Conservation (phyloP, 1,140 invertebrate genomes). For the Acromyrmex charruanus region DNA sequence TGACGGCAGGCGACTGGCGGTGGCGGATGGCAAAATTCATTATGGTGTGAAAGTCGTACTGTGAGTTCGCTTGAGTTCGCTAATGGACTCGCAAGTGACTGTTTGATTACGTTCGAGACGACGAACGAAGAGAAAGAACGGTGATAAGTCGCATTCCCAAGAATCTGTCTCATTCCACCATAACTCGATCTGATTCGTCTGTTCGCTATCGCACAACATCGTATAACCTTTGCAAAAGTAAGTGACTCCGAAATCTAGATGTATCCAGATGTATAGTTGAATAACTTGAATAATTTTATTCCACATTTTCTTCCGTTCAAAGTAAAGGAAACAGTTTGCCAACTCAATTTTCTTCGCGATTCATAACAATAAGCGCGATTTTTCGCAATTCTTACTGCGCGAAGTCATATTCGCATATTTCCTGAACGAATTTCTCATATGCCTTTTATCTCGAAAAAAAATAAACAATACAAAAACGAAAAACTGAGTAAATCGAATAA, state of each 20-base stretch:
- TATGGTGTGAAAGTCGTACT: constrained; percentile 66
- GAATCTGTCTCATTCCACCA: not conserved
- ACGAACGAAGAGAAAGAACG: not conserved
- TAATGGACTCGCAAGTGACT: constrained; percentile 68
- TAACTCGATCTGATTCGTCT: not conserved
- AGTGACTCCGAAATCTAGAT: not conserved
- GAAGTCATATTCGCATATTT: not conserved
- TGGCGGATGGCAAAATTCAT: not conserved
- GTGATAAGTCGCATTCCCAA: constrained; percentile 5
- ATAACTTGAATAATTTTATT: not conserved
- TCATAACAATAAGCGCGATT: not conserved
- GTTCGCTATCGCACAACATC: not conserved
- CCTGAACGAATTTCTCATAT: not conserved
- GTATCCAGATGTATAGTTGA: not conserved
- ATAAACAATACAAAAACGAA: too few relatives aligned
- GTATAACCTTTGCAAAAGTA: constrained; percentile 73
- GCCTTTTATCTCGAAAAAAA: not conserved
- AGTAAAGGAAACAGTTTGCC: not conserved
- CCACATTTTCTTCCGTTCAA: not conserved
- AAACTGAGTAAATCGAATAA: too few relatives aligned
- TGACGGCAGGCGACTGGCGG: not conserved
- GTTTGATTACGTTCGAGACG: not conserved
- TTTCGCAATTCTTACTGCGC: not conserved
- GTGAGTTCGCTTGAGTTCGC: constrained; percentile 72
- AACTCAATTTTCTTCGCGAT: not conserved